phyloP scores from a whole-genome alignment of 2,113 vertebrate species.

The Dromaius novaehollandiae region DNA sequence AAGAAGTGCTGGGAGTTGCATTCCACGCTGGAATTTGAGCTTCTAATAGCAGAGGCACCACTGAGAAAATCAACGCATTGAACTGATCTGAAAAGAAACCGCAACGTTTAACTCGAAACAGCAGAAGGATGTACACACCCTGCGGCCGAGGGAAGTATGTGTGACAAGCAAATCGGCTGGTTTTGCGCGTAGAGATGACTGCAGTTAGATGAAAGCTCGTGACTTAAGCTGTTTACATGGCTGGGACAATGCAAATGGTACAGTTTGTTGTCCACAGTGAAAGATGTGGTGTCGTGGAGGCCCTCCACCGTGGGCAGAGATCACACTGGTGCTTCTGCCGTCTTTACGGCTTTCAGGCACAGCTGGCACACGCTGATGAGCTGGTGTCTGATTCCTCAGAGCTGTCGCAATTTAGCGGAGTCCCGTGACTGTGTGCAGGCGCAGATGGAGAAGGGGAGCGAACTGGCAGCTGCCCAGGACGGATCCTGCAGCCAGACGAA shows the following conservation, averaged over 20 bases:
- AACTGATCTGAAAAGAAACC: rapidly evolving
- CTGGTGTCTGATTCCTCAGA: not conserved
- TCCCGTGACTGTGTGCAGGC: rapidly evolving
- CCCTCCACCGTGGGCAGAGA: rapidly evolving
- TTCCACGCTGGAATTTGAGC: not conserved
- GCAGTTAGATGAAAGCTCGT: not conserved
- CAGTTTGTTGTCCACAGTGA: rapidly evolving
- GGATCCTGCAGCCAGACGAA: not conserved
- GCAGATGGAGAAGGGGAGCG: not conserved
- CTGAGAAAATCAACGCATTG: not conserved
- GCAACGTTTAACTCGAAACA: rapidly evolving
- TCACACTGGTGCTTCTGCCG: not conserved
- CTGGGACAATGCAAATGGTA: rapidly evolving
- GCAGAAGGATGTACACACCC: not conserved
- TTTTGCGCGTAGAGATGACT: not conserved
- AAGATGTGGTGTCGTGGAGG: rapidly evolving
- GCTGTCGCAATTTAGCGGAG: not conserved
- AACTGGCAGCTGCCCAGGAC: not conserved
- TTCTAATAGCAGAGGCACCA: not conserved
- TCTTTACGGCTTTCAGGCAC: not conserved
- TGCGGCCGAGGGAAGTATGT: not conserved
- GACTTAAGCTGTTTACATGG: not conserved
- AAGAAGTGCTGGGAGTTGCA: not conserved
- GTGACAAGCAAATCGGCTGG: rapidly evolving
- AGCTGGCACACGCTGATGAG: rapidly evolving